Evolutionary conservation across 2,113 vertebrate genomes (phyloP).

Genomic region (Willisornis vidua): DNA sequence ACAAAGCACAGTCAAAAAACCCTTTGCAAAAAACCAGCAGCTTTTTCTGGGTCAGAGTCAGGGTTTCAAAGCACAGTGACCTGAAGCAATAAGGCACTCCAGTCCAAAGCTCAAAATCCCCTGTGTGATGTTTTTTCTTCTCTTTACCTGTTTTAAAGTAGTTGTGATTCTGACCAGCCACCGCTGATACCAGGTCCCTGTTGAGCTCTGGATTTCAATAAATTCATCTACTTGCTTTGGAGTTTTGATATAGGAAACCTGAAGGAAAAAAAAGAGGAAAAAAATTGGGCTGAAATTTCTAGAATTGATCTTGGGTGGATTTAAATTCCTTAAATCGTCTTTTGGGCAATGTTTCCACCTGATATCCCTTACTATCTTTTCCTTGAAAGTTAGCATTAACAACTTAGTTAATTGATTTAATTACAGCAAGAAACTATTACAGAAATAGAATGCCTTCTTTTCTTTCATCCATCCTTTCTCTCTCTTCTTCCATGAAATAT

Average conservation of each 20-base stretch:
- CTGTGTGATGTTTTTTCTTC: not conserved
- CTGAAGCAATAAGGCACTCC: not conserved
- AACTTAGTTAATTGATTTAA: not conserved
- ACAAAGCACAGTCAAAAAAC: not conserved
- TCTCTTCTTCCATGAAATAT: not conserved
- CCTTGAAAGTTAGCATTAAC: not conserved
- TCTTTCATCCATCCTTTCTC: not conserved
- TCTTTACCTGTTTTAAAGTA: conserved; percentile 86
- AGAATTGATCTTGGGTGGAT: not conserved
- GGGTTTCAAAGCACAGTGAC: not conserved
- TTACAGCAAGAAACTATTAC: not conserved
- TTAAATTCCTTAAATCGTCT: not conserved
- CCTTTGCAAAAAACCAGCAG: not conserved
- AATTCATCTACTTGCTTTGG: conserved; percentile 94
- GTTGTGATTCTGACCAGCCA: conserved; percentile 88
- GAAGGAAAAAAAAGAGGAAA: not conserved
- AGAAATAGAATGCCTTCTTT: not conserved
- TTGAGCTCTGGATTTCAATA: conserved; percentile 93
- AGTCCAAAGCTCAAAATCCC: not conserved
- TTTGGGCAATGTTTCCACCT: not conserved
- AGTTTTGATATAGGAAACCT: conserved; percentile 95
- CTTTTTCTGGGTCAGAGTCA: not conserved
- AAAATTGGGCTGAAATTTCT: not conserved
- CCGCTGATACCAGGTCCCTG: conserved; percentile 89
- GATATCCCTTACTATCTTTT: not conserved